Percentiles rank a stretch among this genome's conserved stretches.
These are phyloP conservation scores for Dasyornis broadbenti DNA, from an alignment of 2,113 vertebrate genomes.

Conservation along the genomic window DNA sequence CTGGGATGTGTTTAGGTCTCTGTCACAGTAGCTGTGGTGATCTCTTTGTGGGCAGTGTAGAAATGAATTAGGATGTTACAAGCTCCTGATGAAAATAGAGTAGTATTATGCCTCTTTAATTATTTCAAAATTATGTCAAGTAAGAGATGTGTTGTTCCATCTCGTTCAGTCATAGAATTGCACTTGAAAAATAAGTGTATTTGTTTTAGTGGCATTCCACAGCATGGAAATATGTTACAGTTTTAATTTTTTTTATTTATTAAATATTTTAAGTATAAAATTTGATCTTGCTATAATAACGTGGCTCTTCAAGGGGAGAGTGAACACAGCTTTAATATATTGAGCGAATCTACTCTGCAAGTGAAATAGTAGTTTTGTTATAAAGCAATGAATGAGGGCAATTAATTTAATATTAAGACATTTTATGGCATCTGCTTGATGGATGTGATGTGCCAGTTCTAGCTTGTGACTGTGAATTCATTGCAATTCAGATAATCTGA, in stretches of 20 bases:
- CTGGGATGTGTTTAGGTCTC: not conserved
- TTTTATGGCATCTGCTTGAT: not conserved
- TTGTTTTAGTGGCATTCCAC: not conserved
- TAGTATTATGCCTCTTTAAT: not conserved
- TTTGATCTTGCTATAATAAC: rapidly evolving
- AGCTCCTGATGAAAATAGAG: not conserved
- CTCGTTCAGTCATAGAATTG: not conserved
- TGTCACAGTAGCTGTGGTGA: not conserved
- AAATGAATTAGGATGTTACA: not conserved
- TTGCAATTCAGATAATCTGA: not conserved
- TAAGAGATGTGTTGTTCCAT: not conserved
- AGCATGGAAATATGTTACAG: rapidly evolving
- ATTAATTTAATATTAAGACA: not conserved
- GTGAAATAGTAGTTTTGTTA: not conserved
- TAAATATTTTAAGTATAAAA: not conserved
- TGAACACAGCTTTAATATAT: not conserved
- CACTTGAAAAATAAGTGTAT: not conserved
- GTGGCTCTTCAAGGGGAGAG: not conserved
- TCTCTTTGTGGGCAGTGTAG: not conserved
- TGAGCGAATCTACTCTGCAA: not conserved
- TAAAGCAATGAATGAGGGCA: not conserved
- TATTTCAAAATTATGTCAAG: rapidly evolving
- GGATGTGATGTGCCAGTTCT: not conserved
- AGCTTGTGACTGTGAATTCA: not conserved
- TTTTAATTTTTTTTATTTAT: not conserved